phyloP scores from a whole-genome alignment of 2,888 invertebrate species.

The Sturmia bella region DNA sequence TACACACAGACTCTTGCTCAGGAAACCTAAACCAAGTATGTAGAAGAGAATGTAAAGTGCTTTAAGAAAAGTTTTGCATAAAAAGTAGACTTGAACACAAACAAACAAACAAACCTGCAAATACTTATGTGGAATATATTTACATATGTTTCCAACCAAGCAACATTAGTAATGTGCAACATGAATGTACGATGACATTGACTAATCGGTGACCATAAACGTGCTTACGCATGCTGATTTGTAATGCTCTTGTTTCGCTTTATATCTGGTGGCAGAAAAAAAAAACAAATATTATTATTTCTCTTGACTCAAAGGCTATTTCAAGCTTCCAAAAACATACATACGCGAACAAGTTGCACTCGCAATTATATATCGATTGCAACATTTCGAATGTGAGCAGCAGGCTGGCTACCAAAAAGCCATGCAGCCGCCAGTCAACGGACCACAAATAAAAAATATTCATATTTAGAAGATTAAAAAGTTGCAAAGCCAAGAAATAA shows the following conservation, averaged over 20 bases:
- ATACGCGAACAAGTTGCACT: conserved; percentile 37
- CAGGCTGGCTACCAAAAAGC: background rate
- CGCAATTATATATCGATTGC: conserved; percentile 60
- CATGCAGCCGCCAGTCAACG: background rate
- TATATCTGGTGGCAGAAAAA: conserved; percentile 8
- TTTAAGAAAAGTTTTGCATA: conserved; percentile 48
- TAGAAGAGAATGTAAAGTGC: conserved; percentile 49
- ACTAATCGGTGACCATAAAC: conserved; percentile 72
- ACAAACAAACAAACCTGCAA: too few species aligned
- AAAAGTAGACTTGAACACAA: conserved; percentile 12
- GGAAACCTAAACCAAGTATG: conserved; percentile 6
- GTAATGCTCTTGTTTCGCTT: conserved; percentile 69
- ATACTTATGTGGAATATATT: background rate
- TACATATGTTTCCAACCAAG: conserved; percentile 21
- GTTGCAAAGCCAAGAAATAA: conserved; percentile 33
- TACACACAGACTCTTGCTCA: background rate
- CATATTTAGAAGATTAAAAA: conserved; percentile 66
- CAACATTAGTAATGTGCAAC: conserved; percentile 59
- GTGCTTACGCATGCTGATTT: conserved; percentile 73
- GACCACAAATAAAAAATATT: conserved; percentile 40
- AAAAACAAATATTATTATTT: conserved; percentile 15
- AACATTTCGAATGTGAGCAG: conserved; percentile 49
- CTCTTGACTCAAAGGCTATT: background rate
- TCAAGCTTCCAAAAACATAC: conserved; percentile 40
- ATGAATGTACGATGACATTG: conserved; percentile 72